Conservation (phyloP, 37 sponge, comb jelly and placozoan genomes). For the Hexactinellida sp. region DNA sequence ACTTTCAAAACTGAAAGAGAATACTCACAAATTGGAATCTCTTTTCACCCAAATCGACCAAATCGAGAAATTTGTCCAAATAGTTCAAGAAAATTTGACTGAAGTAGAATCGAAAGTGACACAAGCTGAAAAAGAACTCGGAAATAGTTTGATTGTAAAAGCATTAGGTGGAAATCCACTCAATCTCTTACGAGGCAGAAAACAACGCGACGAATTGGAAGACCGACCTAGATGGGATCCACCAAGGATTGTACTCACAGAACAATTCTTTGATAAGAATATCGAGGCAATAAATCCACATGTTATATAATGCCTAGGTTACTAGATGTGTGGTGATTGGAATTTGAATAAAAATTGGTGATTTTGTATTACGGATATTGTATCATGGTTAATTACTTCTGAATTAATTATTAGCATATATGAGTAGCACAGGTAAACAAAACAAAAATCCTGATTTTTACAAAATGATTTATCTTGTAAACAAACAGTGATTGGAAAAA, state of each 20-base stretch:
- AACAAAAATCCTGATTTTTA: too few relatives aligned
- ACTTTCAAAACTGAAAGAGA: neutral
- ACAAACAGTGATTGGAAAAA: too few relatives aligned
- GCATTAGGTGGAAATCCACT: neutral
- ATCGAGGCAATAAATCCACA: conserved; percentile 1
- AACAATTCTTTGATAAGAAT: conserved; percentile 1
- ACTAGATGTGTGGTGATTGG: too few relatives aligned
- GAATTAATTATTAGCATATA: too few relatives aligned
- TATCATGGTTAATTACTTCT: too few relatives aligned
- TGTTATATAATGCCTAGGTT: neutral
- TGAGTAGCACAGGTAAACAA: too few relatives aligned
- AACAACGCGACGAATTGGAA: neutral
- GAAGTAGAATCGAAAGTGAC: conserved; percentile 3
- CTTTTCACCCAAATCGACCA: neutral
- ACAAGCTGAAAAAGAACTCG: neutral
- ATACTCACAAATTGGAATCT: neutral
- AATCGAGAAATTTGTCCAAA: neutral
- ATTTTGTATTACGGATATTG: too few relatives aligned
- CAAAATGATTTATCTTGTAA: too few relatives aligned
- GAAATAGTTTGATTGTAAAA: neutral
- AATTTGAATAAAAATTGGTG: too few relatives aligned
- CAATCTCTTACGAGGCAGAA: neutral
- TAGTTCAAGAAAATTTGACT: neutral
- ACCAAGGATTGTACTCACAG: neutral
- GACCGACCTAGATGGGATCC: neutral